Evolutionary conservation across 2,113 vertebrate genomes (phyloP), one percentile per base, ranked within the genome.

Genomic region (Tautogolabrus adspersus): DNA sequence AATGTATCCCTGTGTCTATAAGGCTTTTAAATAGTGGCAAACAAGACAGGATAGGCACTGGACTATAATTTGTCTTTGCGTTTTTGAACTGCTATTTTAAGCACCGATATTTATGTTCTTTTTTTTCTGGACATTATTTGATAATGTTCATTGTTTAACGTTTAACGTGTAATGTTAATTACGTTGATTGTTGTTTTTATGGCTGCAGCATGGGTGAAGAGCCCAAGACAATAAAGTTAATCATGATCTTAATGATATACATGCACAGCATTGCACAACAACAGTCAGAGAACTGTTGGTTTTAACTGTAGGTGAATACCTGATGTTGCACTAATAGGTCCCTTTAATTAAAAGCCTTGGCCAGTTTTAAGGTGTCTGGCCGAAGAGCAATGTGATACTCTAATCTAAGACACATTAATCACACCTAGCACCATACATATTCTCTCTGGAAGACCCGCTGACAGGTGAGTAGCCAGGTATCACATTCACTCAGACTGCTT

Each of bases 321-420:
- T 81, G 69, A 80, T 87, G 44, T 85, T 72, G 81, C 87, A 81
- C 87, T 92, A 93, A 93, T 88, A 82, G 88, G 64, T 86, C 49
- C 8, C 19, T 52, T 97, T 97, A 98, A 98, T 98, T 98, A 98
- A 97, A 95, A 73, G 84, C 89, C 90, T 44, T 23, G 83, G 30
- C 88, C 93, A 93, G 93, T 96, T 93, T 96, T 93, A 68, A 88
- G 94, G 95, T 96, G 94, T 96, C 93, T 93, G 93, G 93, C 91
- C 83, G 88, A 92, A 79, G 67, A 75, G 96, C 95, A 96, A 96
- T 90, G 88, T 83, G 95, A 97, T 93, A 94, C 92, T 79, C 88
- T 91, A 89, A 85, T 94, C 94, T 94, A 91, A 87, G 86, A 91
- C 93, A 83, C 95, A 95, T 96, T 96, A 96, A 97, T 96, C 96